Base-by-base conservation (phyloP, 2,888 invertebrate species). In the Lasioglossum leucozonium region DNA sequence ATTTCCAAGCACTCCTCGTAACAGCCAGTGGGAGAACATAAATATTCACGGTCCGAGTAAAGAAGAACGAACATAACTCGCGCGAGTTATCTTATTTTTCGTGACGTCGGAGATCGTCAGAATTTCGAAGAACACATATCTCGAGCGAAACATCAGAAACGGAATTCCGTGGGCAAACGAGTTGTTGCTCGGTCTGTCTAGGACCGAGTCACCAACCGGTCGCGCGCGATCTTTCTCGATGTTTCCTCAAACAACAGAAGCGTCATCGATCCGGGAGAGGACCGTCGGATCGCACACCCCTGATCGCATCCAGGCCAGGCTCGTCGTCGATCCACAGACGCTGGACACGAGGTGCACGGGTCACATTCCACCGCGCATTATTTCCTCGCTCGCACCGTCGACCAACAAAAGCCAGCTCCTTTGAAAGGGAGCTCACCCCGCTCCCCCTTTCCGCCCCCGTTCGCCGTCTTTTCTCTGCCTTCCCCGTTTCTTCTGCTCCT, bases 301-400 rank as follows among this genome's bases (percentile, higher is more conserved):
- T 81, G n/a, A n/a, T n/a, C n/a, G 84, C 69, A 82, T 79, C 84
- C 77, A 83, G 71, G 79, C 78, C 78, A 88, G 83, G 79, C 89
- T 88, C 88, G 92, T 88, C 88, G 92, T 92, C 91, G 92, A 93
- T 93, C 91, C 91, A 90, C 89, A 79, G 88, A 90, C 87, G 85
- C 65, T 78, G 65, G 80, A 75, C 77, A 55, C 77, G 92, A 92
- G 93, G 93, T 93, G 94, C 93, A 93, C 91, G 93, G 94, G 94
- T 94, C 94, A 94, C 94, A 94, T 95, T 95, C 95, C 94, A 91
- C 37, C 72, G 87, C 83, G 94, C 92, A 95, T 95, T 95, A 94
- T 95, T 94, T 94, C 93, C 93, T 92, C 89, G 91, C 92, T 91
- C 92, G 88, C 91, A 92, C 88, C 88, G 89, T 80, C 83, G 88